Evolutionary conservation across 2,797 vertebrate species (phyloP).

Genomic region (Falco naumanni): DNA sequence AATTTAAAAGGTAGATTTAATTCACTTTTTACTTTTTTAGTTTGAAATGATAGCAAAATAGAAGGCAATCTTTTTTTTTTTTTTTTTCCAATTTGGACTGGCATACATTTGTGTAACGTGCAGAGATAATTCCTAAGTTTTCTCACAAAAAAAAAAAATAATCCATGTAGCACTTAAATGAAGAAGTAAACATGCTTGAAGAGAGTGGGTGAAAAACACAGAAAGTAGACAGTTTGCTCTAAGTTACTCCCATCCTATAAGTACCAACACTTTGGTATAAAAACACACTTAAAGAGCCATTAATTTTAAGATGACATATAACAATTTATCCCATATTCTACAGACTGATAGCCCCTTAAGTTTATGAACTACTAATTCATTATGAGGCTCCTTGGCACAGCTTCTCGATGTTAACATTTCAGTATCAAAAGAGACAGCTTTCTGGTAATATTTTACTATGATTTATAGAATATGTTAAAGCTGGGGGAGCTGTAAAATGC

Average conservation of each 20-base stretch:
- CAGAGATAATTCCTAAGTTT: not conserved
- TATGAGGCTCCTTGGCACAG: not conserved
- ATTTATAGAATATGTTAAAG: not conserved
- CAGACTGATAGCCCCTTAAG: not conserved
- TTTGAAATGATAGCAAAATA: not conserved
- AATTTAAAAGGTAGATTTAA: constrained; percentile 59
- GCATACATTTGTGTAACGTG: not conserved
- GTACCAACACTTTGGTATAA: not conserved
- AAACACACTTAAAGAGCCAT: not conserved
- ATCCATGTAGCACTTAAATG: not conserved
- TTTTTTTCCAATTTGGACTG: not conserved
- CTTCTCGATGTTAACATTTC: not conserved
- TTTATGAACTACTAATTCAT: constrained; percentile 9
- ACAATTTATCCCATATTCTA: constrained; percentile 14
- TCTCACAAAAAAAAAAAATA: not conserved
- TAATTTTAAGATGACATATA: constrained; percentile 2
- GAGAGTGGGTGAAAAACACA: not conserved
- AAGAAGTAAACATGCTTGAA: not conserved
- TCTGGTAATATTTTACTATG: not conserved
- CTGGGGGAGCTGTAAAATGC: not conserved
- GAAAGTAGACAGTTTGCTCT: not conserved
- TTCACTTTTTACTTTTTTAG: not conserved
- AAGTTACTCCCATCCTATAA: not conserved
- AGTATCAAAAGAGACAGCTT: not conserved
- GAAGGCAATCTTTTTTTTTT: not conserved